A percentile compares a stretch with the other conserved stretches of the same genome.
Evolutionary conservation across 2,888 invertebrate species (phyloP).

Genomic region (Drosophila subsilvestris): DNA sequence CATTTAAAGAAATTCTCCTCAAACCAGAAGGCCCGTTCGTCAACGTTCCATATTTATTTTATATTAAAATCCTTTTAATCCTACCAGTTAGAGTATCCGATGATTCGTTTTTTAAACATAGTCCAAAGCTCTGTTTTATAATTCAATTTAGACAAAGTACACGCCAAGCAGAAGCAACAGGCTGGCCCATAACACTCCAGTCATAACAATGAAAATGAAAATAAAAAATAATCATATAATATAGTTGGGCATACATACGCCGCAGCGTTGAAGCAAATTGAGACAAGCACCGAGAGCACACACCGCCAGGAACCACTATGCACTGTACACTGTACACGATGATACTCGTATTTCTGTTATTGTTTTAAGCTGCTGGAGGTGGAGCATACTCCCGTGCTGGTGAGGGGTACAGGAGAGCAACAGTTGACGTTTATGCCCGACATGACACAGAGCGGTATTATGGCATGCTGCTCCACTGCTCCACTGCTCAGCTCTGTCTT

Average conservation of each 20-base stretch:
- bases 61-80: too few relatives aligned
- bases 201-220: slow-evolving; percentile 69
- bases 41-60: too few relatives aligned
- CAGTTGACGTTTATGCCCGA: slow-evolving; percentile 74
- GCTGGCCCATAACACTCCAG: slow-evolving; percentile 57
- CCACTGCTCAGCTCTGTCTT: slow-evolving; percentile 16
- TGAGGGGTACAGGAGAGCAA: slow-evolving; percentile 36
- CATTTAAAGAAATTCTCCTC: too few relatives aligned
- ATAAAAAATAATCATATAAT: slow-evolving; percentile 73
- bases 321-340: slow-evolving; percentile 46
- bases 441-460: slow-evolving; percentile 53
- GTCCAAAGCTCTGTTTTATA: slow-evolving; percentile 43
- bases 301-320: slow-evolving; percentile 26
- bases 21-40: too few relatives aligned
- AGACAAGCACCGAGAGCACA: slow-evolving; percentile 36
- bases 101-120: not conserved
- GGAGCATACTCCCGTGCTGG: not conserved
- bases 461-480: slow-evolving; percentile 9
- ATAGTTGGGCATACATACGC: slow-evolving; percentile 65
- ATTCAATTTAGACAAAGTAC: slow-evolving; percentile 61
- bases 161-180: slow-evolving; percentile 57
- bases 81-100: not conserved
- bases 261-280: slow-evolving; percentile 65
- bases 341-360: slow-evolving; percentile 22
- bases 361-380: slow-evolving; percentile 14